phyloP scores from a whole-genome alignment of 2,888 invertebrate species.

The Hydropsyche betteni region DNA sequence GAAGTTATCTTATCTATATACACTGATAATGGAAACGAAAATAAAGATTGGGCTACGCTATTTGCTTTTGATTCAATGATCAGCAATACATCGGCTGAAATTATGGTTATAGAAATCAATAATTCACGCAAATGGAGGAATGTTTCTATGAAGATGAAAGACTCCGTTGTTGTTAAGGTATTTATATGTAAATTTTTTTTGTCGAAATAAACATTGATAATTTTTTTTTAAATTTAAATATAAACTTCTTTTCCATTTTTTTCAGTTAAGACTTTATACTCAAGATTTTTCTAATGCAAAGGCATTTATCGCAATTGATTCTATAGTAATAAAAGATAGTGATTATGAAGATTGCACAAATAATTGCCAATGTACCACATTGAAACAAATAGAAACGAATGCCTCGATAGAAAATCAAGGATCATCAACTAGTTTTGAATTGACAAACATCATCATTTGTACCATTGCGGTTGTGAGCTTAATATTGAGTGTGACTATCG shows the following conservation, averaged over 20 bases:
- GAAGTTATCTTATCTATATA: neutral
- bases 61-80: neutral
- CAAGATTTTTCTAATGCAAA: neutral
- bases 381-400: too few species aligned
- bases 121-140: neutral
- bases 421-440: neutral
- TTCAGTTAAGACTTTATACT: conserved; percentile 8
- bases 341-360: neutral
- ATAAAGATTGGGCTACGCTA: neutral
- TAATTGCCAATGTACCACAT: neutral
- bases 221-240: too few species aligned
- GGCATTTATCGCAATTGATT: conserved; percentile 3
- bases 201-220: neutral
- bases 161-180: too few species aligned
- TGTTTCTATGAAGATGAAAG: neutral
- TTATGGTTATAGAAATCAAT: neutral
- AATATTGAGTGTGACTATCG: too few species aligned
- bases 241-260: neutral
- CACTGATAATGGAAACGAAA: neutral
- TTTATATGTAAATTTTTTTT: neutral
- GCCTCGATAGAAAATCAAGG: neutral
- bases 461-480: neutral
- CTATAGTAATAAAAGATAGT: neutral
- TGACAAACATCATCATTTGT: neutral
- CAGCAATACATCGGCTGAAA: neutral